phyloP scores from a whole-genome alignment of 2,797 vertebrate species.

The Platyrinchus mystaceus region DNA sequence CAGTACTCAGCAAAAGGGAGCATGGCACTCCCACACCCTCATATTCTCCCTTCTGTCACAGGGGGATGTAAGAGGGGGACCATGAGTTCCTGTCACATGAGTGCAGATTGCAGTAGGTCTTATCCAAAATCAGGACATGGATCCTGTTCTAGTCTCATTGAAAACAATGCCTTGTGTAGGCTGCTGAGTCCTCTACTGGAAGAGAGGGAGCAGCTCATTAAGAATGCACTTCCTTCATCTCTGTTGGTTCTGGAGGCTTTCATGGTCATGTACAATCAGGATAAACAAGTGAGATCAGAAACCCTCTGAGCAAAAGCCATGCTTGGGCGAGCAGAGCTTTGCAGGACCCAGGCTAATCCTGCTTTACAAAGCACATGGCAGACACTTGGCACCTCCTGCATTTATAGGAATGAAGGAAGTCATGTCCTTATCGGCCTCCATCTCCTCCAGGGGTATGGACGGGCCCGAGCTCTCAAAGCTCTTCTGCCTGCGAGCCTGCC shows the following conservation, averaged over 20 bases:
- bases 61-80: too few species aligned
- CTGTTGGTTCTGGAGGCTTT: neutral
- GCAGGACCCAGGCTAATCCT: neutral
- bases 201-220: neutral
- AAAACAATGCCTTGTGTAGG: neutral
- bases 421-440: neutral
- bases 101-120: neutral
- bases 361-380: neutral
- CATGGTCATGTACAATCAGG: neutral
- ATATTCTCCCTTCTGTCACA: neutral
- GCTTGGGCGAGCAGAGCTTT: neutral
- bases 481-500: neutral
- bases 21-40: neutral
- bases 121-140: neutral
- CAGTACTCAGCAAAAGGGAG: neutral
- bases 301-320: neutral
- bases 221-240: neutral
- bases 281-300: slow-evolving; percentile 31
- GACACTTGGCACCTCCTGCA: neutral
- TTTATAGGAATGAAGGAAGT: neutral
- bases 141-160: neutral
- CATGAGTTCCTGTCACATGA: accelerated
- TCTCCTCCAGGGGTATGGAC: neutral
- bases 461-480: neutral
- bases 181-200: neutral